Conservation (phyloP, 2,113 vertebrate species). For the Thryonomys swinderianus region DNA sequence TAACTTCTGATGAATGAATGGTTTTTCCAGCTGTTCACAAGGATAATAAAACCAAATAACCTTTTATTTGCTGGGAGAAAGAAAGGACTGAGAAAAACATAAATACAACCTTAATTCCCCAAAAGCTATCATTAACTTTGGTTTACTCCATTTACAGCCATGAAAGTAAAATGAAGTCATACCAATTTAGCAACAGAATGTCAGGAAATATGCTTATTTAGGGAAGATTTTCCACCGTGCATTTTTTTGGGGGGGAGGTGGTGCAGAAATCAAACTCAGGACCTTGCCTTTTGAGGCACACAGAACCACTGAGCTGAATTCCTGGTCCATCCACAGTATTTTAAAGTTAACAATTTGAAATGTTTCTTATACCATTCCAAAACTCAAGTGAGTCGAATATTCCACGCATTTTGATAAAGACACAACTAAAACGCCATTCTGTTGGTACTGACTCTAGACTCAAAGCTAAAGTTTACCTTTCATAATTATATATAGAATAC, state of each 20-base stretch:
- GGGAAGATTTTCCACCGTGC: neutral
- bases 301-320: too few species aligned
- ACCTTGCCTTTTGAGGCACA: too few species aligned
- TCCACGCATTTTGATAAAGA: neutral
- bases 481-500: neutral
- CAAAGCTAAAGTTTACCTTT: neutral
- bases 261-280: too few species aligned
- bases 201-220: neutral
- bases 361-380: neutral
- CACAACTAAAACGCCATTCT: neutral
- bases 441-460: neutral
- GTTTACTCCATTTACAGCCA: neutral
- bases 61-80: neutral
- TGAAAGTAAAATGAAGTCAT: neutral
- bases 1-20: conserved; percentile 2
- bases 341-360: conserved; percentile 33
- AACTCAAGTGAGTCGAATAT: neutral
- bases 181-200: neutral
- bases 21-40: neutral
- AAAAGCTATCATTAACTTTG: neutral
- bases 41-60: neutral
- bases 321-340: too few species aligned
- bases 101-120: neutral
- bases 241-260: too few species aligned
- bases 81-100: conserved; percentile 18